Conservation (phyloP, 2,888 invertebrate genomes). For the Branchellion lobata region DNA sequence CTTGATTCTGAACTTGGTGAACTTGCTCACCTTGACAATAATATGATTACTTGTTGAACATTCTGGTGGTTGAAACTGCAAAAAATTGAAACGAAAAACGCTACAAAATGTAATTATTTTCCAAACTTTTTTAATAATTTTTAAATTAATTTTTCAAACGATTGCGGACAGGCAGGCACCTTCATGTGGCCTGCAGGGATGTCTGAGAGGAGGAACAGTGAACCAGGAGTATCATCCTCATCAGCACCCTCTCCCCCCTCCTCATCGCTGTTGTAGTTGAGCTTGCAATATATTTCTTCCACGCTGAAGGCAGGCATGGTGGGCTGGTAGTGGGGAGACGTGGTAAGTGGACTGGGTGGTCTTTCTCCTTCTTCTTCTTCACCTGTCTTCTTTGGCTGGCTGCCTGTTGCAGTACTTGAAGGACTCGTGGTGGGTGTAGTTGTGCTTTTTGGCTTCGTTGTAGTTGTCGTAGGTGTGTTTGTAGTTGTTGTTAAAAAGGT, state of each 20-base stretch:
- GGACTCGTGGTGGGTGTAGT: neutral
- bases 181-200: conserved; percentile 36
- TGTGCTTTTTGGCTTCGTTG: neutral
- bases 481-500: neutral
- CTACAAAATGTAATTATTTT: no score
- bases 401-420: neutral
- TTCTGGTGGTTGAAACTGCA: neutral
- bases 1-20: conserved; percentile 37
- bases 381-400: neutral
- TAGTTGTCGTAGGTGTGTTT: neutral
- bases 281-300: conserved; percentile 13
- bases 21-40: conserved; percentile 2
- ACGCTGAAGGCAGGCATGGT: neutral
- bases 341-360: conserved; percentile 27
- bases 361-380: neutral
- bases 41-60: neutral
- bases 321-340: conserved; percentile 27
- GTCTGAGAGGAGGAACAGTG: conserved; percentile 41
- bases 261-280: conserved; percentile 38
- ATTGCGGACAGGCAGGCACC: no score
- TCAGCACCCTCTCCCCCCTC: conserved; percentile 13
- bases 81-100: no score
- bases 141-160: no score
- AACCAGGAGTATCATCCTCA: conserved; percentile 31
- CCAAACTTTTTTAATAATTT: no score